These are phyloP conservation scores for Mionectes olivaceus DNA, from an alignment of 2,797 vertebrate species.

Conservation along the genomic window DNA sequence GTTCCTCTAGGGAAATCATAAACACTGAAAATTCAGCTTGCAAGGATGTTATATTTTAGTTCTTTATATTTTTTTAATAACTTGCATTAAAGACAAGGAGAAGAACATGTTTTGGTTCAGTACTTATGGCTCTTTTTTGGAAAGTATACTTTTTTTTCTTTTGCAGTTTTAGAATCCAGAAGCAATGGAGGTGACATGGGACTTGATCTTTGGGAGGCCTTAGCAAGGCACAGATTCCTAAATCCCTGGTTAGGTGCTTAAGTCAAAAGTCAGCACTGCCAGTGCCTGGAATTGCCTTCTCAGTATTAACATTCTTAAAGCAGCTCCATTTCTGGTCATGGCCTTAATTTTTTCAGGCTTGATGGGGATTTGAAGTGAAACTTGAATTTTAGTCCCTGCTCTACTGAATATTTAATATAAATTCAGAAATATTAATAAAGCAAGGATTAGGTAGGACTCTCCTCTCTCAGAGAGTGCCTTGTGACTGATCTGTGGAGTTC, in stretches of 20 bases:
- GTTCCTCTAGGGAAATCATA: neutral
- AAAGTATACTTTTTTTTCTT: neutral
- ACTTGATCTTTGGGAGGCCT: neutral
- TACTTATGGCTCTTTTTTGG: neutral
- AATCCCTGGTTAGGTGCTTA: neutral
- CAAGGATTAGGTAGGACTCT: constrained; percentile 2
- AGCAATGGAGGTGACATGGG: neutral
- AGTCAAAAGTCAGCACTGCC: neutral
- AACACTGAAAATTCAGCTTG: neutral
- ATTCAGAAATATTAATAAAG: constrained; percentile 52
- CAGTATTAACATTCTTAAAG: neutral
- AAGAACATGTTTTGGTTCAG: neutral
- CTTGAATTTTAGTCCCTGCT: neutral
- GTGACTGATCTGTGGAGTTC: neutral
- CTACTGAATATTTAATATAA: constrained; percentile 10
- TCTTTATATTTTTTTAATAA: neutral
- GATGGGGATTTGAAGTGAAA: neutral
- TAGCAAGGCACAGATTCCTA: neutral
- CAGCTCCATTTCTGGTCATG: neutral
- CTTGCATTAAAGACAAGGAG: neutral
- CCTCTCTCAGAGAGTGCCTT: neutral
- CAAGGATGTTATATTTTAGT: neutral
- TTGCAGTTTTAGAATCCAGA: neutral
- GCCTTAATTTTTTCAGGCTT: constrained; percentile 4
- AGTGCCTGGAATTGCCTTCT: neutral